Conservation (phyloP, 2,797 vertebrate genomes). For the Coendou prehensilis region DNA sequence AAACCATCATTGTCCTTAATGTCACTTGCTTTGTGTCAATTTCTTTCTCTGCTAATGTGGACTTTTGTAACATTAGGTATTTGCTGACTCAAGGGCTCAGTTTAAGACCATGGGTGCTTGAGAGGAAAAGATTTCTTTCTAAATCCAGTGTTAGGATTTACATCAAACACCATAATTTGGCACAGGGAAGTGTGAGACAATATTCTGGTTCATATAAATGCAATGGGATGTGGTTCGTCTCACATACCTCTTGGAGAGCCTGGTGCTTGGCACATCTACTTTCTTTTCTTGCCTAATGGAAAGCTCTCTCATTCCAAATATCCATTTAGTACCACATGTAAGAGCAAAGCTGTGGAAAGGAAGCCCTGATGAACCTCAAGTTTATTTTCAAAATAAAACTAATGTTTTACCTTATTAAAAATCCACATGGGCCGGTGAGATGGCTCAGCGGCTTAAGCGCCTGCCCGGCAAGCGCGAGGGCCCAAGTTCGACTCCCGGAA, state of each 20-base stretch:
- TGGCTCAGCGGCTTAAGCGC: no score
- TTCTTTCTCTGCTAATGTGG: no score
- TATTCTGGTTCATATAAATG: no score
- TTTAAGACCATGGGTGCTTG: neutral
- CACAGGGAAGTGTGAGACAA: accelerated
- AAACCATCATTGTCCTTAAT: neutral
- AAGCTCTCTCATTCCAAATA: neutral
- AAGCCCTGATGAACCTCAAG: neutral
- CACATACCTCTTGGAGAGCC: no score
- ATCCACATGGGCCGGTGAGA: no score
- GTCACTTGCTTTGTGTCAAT: accelerated
- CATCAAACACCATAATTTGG: no score
- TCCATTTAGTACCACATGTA: neutral
- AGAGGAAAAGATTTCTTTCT: neutral
- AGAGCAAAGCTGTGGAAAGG: neutral
- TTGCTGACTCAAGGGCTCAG: neutral
- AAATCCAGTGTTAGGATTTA: neutral
- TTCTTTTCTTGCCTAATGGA: neutral
- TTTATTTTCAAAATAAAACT: neutral
- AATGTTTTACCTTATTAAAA: neutral
- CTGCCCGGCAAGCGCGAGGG: no score
- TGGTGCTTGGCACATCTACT: neutral
- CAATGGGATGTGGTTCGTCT: no score
- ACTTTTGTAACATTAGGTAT: neutral
- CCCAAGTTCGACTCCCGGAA: no score